phyloP scores from a whole-genome alignment of 2,797 vertebrate species.

The Dermochelys coriacea region DNA sequence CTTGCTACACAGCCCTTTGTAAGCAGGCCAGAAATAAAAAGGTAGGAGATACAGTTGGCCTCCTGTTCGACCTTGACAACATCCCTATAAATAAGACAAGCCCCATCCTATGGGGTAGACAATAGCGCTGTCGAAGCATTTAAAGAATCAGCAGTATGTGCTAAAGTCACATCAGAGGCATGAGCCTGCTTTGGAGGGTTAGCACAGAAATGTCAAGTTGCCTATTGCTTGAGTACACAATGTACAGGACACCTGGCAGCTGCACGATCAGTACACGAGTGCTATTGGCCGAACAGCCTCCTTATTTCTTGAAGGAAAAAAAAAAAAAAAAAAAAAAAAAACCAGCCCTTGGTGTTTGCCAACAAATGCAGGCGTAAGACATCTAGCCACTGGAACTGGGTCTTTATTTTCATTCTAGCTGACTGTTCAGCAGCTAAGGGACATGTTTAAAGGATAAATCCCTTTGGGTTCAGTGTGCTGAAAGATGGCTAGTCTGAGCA shows the following conservation, averaged over 20 bases:
- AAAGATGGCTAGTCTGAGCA: neutral
- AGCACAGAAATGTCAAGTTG: neutral
- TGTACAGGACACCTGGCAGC: slow-evolving; percentile 13
- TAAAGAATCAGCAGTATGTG: neutral
- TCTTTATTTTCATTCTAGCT: slow-evolving; percentile 17
- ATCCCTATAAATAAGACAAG: neutral
- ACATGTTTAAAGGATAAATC: neutral
- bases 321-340: slow-evolving; percentile 55
- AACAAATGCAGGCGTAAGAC: slow-evolving; percentile 48
- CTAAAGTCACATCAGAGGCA: neutral
- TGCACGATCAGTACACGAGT: slow-evolving; percentile 43
- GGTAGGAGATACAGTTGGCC: too few species aligned
- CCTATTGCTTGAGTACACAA: neutral
- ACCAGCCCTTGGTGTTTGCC: slow-evolving; percentile 62
- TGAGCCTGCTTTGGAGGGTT: neutral
- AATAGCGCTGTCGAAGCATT: neutral
- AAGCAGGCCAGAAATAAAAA: neutral
- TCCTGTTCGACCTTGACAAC: neutral
- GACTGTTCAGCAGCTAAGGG: slow-evolving; percentile 15
- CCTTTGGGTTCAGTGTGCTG: neutral
- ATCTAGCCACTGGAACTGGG: slow-evolving; percentile 65
- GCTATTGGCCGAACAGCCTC: slow-evolving; percentile 26
- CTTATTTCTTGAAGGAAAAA: slow-evolving; percentile 5
- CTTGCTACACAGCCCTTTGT: neutral
- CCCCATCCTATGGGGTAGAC: neutral